These are phyloP conservation scores for Chromoteleia sp. DNA, from an alignment of 2,888 invertebrate genomes.

Conservation along the genomic window DNA sequence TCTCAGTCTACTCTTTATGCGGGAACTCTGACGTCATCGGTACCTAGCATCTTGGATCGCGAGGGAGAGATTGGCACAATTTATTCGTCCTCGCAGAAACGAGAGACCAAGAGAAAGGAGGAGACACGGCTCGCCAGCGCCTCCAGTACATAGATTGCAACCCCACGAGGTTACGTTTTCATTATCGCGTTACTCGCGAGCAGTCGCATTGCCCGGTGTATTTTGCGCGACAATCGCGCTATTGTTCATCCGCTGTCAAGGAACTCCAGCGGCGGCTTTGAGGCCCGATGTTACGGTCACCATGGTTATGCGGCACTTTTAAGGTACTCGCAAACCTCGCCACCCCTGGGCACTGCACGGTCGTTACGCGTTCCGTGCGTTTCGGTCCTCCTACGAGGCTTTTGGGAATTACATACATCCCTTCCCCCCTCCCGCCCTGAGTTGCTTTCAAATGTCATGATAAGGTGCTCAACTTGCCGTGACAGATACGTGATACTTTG, in stretches of 20 bases:
- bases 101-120: conserved; percentile 35
- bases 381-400: conserved; percentile 69
- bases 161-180: conserved; percentile 63
- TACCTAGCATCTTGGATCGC: conserved; percentile 49
- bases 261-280: conserved; percentile 43
- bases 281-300: conserved; percentile 53
- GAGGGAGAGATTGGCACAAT: conserved; percentile 66
- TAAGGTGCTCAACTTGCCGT: conserved; percentile 35
- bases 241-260: conserved; percentile 62
- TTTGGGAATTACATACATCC: conserved; percentile 51
- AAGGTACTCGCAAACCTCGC: conserved; percentile 72
- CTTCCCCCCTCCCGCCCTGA: not conserved
- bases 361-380: conserved; percentile 73
- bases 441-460: conserved; percentile 22
- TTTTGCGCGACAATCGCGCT: conserved; percentile 57
- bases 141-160: conserved; percentile 44
- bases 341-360: conserved; percentile 49
- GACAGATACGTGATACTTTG: conserved; percentile 39
- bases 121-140: conserved; percentile 40
- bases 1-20: conserved; percentile 39
- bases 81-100: conserved; percentile 46
- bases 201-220: conserved; percentile 43
- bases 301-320: conserved; percentile 66
- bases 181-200: conserved; percentile 66
- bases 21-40: not conserved